Evolutionary conservation across 2,888 invertebrate genomes (phyloP).

Genomic region (Sesamia inferens): DNA sequence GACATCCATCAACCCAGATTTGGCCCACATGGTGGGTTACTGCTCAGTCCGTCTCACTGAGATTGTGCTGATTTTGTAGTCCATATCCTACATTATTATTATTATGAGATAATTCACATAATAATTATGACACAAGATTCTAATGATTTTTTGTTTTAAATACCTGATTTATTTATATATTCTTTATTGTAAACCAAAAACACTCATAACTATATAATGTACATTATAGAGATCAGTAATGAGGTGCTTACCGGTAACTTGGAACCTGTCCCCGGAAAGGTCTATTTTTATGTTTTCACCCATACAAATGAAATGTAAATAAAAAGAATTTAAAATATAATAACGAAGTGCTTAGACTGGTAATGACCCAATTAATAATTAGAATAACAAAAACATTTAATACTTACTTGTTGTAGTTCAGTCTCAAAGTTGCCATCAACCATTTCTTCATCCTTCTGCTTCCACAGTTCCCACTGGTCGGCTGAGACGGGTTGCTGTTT

Average conservation of each 20-base stretch:
- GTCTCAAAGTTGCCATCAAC: slow-evolving; percentile 90
- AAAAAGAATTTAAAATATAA: not conserved
- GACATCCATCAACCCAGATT: too few species aligned
- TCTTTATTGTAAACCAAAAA: not conserved
- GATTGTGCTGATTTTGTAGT: too few species aligned
- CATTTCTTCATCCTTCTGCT: slow-evolving; percentile 92
- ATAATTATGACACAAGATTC: not conserved
- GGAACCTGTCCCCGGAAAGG: not conserved
- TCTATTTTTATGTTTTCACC: not conserved
- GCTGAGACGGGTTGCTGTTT: slow-evolving; percentile 81
- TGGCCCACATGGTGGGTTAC: too few species aligned
- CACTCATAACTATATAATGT: too few species aligned
- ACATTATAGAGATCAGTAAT: not conserved
- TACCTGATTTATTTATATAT: not conserved
- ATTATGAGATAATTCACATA: not conserved
- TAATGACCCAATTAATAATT: not conserved
- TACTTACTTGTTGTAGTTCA: slow-evolving; percentile 91
- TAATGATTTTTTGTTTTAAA: not conserved
- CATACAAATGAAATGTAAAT: not conserved
- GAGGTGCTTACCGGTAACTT: not conserved
- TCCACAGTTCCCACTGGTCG: slow-evolving; percentile 94
- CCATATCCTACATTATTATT: too few species aligned
- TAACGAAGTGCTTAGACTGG: not conserved
- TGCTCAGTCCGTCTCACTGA: too few species aligned
- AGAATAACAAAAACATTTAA: not conserved